phyloP scores from a whole-genome alignment of 2,797 vertebrate genomes.

The Alca torda region DNA sequence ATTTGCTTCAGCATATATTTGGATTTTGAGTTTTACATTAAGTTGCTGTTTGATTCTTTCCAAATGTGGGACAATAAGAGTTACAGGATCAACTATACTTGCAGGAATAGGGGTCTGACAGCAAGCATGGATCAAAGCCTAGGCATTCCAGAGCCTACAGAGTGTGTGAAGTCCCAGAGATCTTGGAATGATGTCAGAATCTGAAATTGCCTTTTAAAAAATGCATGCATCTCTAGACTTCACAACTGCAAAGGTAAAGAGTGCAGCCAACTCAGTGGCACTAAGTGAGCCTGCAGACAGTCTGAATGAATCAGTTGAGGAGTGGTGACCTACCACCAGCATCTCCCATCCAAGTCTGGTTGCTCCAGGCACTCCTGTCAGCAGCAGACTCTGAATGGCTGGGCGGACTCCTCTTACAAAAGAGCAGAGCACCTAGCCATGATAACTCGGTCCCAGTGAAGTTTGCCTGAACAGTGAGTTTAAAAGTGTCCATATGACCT shows the following conservation, averaged over 20 bases:
- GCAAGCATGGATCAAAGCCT: neutral
- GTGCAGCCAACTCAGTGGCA: neutral
- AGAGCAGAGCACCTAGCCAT: neutral
- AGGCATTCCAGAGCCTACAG: neutral
- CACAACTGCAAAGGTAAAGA: slow-evolving; percentile 9
- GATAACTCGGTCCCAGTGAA: neutral
- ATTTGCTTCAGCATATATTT: neutral
- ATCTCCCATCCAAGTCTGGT: neutral
- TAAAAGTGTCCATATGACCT: neutral
- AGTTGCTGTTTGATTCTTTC: neutral
- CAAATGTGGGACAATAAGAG: neutral
- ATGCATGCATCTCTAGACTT: neutral
- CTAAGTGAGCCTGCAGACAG: slow-evolving; percentile 28
- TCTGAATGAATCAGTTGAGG: neutral
- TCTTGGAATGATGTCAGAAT: slow-evolving; percentile 34
- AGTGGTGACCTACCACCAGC: neutral
- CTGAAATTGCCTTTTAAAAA: neutral
- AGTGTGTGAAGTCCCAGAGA: neutral
- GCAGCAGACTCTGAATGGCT: neutral
- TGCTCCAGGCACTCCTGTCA: neutral
- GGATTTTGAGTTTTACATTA: neutral
- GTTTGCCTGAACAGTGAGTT: neutral
- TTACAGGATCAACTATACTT: neutral
- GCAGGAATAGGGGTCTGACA: neutral
- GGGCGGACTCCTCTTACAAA: neutral